Percentiles rank a stretch among this genome's conserved stretches.
These are phyloP conservation scores for Tetheella fluctuosa DNA, from an alignment of 2,888 invertebrate species.

Conservation along the genomic window DNA sequence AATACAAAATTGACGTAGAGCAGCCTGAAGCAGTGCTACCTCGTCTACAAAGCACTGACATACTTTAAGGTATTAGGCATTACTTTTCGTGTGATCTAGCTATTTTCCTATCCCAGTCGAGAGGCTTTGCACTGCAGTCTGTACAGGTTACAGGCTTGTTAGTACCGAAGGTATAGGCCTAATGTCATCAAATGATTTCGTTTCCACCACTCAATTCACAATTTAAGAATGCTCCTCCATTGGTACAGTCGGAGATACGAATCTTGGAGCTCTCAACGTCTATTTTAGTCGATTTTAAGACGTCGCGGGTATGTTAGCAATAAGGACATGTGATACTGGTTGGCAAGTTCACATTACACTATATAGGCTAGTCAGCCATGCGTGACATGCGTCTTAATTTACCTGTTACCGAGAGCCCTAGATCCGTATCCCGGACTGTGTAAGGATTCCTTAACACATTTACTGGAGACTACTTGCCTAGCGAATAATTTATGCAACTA, in stretches of 20 bases:
- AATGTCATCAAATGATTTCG: too few species aligned
- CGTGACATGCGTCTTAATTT: too few species aligned
- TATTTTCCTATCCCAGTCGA: neutral
- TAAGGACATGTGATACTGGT: neutral
- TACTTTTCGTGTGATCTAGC: neutral
- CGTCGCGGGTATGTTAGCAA: neutral
- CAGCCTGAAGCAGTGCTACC: neutral
- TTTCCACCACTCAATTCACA: too few species aligned
- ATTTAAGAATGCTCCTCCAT: too few species aligned
- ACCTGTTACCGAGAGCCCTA: neutral
- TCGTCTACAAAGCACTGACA: neutral
- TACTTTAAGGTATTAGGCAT: neutral
- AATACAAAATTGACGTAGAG: neutral
- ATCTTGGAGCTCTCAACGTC: neutral
- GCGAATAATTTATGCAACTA: neutral
- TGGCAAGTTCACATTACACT: neutral
- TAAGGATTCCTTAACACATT: neutral
- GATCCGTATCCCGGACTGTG: neutral
- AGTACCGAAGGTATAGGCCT: neutral
- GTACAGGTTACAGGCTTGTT: neutral
- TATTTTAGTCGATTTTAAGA: neutral
- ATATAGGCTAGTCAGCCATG: neutral
- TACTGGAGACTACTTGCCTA: neutral
- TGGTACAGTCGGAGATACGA: neutral
- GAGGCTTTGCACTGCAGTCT: neutral